phyloP scores from a whole-genome alignment of 2,113 vertebrate species.

The Stictonetta naevosa region DNA sequence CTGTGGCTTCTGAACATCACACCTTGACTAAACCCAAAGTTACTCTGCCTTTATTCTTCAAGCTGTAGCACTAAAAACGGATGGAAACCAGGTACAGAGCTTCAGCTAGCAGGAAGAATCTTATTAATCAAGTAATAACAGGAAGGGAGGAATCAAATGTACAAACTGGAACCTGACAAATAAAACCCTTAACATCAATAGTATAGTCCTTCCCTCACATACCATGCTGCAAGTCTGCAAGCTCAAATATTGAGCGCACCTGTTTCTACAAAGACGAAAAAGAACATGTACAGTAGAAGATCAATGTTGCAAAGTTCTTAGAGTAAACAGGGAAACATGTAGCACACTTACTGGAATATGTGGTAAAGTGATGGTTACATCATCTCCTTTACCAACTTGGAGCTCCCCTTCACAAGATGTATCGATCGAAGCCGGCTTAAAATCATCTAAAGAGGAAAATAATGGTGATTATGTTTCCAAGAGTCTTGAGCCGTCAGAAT shows the following conservation, averaged over 20 bases:
- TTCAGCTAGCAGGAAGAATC: neutral
- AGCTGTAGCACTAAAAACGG: neutral
- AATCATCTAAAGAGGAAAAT: conserved; percentile 87
- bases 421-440: conserved; percentile 97
- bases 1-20: neutral
- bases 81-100: neutral
- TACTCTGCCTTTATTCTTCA: neutral
- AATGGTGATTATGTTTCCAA: neutral
- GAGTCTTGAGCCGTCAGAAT: neutral
- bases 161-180: neutral
- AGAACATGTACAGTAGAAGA: neutral
- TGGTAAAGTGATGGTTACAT: conserved; percentile 97
- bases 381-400: conserved; percentile 97
- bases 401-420: conserved; percentile 96
- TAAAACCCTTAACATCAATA: neutral
- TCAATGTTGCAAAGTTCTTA: neutral
- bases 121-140: neutral
- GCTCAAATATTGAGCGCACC: neutral
- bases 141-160: neutral
- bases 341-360: conserved; percentile 91
- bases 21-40: neutral
- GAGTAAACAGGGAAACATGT: neutral
- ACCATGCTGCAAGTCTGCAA: neutral
- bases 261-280: neutral
- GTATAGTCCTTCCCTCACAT: neutral